phyloP scores from a whole-genome alignment of 2,888 invertebrate genomes.

The Trichopoda pennipes region DNA sequence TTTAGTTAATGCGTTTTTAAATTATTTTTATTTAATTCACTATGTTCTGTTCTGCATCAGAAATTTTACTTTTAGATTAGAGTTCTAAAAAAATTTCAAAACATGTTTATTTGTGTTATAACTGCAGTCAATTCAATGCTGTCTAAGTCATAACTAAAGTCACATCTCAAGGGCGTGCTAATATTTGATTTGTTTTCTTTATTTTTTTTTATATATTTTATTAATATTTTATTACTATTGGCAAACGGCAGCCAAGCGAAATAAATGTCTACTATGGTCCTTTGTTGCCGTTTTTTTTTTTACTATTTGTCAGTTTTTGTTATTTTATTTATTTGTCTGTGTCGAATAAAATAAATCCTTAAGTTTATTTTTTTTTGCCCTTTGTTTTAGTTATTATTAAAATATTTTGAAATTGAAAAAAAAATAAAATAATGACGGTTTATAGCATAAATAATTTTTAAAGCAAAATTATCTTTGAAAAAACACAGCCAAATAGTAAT shows the following conservation, averaged over 20 bases:
- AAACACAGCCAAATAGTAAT: too few species aligned
- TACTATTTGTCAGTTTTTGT: constrained; percentile 30
- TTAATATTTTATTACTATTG: constrained; percentile 32
- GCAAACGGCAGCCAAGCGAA: constrained; percentile 44
- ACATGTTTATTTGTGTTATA: not conserved
- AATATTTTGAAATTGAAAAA: not conserved
- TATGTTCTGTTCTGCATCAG: too few species aligned
- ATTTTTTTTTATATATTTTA: constrained; percentile 19
- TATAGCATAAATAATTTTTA: too few species aligned
- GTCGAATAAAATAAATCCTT: constrained; percentile 14
- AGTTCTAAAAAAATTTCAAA: too few species aligned
- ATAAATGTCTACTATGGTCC: constrained; percentile 18
- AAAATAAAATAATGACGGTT: too few species aligned
- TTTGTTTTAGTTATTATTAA: not conserved
- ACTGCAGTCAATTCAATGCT: not conserved
- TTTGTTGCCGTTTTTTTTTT: not conserved
- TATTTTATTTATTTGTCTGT: constrained; percentile 48
- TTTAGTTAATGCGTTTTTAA: too few species aligned
- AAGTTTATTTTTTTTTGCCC: constrained; percentile 1
- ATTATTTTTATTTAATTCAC: too few species aligned
- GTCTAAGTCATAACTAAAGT: constrained; percentile 33
- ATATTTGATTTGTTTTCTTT: constrained; percentile 26
- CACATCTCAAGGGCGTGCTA: constrained; percentile 56
- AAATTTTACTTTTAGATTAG: too few species aligned
- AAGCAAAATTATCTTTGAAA: too few species aligned